phyloP scores from a whole-genome alignment of 2,797 vertebrate genomes.

The Siniperca undulata region DNA sequence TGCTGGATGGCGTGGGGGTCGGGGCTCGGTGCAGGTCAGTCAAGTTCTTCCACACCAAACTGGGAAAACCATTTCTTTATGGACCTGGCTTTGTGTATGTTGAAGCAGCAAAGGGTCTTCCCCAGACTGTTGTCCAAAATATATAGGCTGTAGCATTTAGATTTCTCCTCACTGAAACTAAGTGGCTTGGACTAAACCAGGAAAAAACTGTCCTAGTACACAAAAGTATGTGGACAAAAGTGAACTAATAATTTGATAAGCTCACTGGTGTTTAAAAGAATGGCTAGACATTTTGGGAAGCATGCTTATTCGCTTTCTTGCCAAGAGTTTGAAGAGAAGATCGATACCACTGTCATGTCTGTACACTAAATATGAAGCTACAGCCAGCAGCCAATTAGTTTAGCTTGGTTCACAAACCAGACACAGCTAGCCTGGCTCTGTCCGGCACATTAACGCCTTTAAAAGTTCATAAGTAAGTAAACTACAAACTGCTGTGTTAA shows the following conservation, averaged over 20 bases:
- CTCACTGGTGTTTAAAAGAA: background rate
- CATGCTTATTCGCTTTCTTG: no score
- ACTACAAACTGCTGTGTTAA: background rate
- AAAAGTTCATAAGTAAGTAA: background rate
- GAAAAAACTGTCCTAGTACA: background rate
- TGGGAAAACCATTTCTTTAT: background rate
- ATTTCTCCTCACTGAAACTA: background rate
- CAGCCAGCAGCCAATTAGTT: no score
- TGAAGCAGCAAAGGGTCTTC: background rate
- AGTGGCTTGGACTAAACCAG: background rate
- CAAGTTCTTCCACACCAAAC: background rate
- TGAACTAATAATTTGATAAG: background rate
- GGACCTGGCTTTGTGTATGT: background rate
- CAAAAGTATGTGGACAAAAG: no score
- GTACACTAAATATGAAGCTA: no score
- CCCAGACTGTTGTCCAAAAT: background rate
- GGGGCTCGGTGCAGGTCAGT: no score
- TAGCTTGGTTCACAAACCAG: no score
- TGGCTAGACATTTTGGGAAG: background rate
- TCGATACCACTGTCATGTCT: no score
- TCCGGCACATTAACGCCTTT: background rate
- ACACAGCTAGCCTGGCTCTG: no score
- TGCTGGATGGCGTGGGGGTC: no score
- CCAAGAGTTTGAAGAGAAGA: no score
- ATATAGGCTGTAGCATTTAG: background rate